Conservation (phyloP, 2,113 vertebrate species). For the Lucifuga dentata region DNA sequence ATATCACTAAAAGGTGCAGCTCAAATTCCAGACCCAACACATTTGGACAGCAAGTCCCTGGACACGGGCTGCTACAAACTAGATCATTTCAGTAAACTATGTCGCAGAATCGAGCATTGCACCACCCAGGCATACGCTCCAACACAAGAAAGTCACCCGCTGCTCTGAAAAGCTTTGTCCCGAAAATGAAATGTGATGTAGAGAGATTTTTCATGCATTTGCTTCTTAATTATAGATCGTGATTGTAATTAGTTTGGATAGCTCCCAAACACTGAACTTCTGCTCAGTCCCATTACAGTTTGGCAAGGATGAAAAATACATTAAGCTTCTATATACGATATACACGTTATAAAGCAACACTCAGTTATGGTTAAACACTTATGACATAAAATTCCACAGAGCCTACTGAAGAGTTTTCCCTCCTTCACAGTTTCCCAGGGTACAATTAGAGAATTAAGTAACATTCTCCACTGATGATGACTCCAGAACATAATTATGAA, state of each 20-base stretch:
- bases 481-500: constrained; percentile 23
- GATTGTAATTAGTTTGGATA: constrained; percentile 77
- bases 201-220: constrained; percentile 74
- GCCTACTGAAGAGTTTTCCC: constrained; percentile 48
- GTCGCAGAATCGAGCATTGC: constrained; percentile 59
- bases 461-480: constrained; percentile 43
- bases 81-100: constrained; percentile 75
- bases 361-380: constrained; percentile 49
- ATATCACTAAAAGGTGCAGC: constrained; percentile 38
- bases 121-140: constrained; percentile 56
- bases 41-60: constrained; percentile 76
- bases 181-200: constrained; percentile 75
- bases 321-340: constrained; percentile 55
- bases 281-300: constrained; percentile 78
- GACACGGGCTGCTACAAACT: constrained; percentile 56
- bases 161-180: constrained; percentile 75
- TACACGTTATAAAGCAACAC: constrained; percentile 54
- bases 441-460: constrained; percentile 46
- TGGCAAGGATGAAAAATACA: constrained; percentile 76
- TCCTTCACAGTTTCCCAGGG: constrained; percentile 43
- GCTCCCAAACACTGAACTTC: constrained; percentile 80
- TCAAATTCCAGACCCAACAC: constrained; percentile 68
- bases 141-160: constrained; percentile 66
- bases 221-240: constrained; percentile 81
- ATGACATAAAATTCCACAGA: constrained; percentile 53